Base-by-base conservation (phyloP, 1,140 invertebrate genomes). In the Caenorhabditis inopinata region DNA sequence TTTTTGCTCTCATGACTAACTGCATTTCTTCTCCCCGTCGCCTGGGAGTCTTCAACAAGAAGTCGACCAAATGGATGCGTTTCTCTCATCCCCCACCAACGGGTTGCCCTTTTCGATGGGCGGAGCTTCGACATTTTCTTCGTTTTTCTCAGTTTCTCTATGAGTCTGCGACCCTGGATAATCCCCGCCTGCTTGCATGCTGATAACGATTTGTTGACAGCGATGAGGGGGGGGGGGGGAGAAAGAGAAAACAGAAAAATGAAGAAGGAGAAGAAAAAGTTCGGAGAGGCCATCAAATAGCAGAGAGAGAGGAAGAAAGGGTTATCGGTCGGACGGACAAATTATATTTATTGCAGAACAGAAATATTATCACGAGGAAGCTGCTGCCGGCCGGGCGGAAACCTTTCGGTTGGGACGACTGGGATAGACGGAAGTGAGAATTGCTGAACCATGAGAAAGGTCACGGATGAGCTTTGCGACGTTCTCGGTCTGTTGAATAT, bases 161-260 rank as follows among this genome's bases (percentile, higher is more conserved):
- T 21, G n/a, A 29, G 3, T 42, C 32, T 32, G 4, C 29, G n/a
- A n/a, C n/a, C n/a, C 14, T 42, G n/a, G 32, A 68, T 68, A 68
- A 68, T 68, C 16, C 27, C 27, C 27, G 2, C 32, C 32, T 27
- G 25, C 32, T 68, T 29, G 38, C 58, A 68, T 38, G 38, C 29
- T 68, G 58, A 68, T 68, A 68, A 68, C 58, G n/a, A 68, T 38
- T 68, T 68, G 58, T 18, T 68, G 58, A 68, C 16, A 58, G 11
- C 9, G 49, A 25, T 23, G 11, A 53, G 18, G 12, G 16, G 27
- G 23, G 27, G 23, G 27, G 27, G 7, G 49, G 14, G 49, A 12
- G 49, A 53, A 18, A 9, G 23, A 58, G 14, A 7, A 14, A 29
- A 21, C 6, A 12, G 51, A 2, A 32, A 32, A 32, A 32, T 32